These are phyloP conservation scores for Myrmecophaga tridactyla DNA, from an alignment of 2,113 vertebrate genomes.

Conservation along the genomic window DNA sequence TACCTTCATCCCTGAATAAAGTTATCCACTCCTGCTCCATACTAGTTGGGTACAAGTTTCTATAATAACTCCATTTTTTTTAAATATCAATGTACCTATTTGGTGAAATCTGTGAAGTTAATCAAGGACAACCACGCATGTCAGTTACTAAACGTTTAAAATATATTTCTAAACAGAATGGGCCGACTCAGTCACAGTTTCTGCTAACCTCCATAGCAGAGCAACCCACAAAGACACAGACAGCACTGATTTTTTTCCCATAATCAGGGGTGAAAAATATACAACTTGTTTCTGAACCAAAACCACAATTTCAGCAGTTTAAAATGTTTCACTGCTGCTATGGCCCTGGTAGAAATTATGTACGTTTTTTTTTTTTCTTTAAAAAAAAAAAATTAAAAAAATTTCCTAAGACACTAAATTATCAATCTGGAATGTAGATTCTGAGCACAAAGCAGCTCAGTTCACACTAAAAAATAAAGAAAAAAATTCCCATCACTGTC, in stretches of 20 bases:
- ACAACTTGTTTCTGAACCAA: slow-evolving; percentile 76
- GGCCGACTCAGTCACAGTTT: slow-evolving; percentile 67
- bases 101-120: slow-evolving; percentile 37
- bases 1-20: background rate
- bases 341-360: slow-evolving; percentile 77
- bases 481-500: slow-evolving; percentile 70
- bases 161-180: slow-evolving; percentile 82
- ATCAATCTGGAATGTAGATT: slow-evolving; percentile 83
- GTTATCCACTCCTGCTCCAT: background rate
- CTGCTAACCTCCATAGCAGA: slow-evolving; percentile 70
- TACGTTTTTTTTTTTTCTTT: slow-evolving; percentile 69
- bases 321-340: slow-evolving; percentile 76
- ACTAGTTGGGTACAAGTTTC: background rate
- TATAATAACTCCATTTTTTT: background rate
- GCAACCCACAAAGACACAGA: slow-evolving; percentile 62
- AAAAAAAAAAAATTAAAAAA: slow-evolving; percentile 67
- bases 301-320: slow-evolving; percentile 69
- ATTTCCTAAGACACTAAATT: slow-evolving; percentile 79
- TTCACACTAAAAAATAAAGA: slow-evolving; percentile 76
- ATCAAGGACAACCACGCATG: slow-evolving; percentile 73
- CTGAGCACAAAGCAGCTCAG: slow-evolving; percentile 80
- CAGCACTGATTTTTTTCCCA: slow-evolving; percentile 65
- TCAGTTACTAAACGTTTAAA: slow-evolving; percentile 79
- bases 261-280: slow-evolving; percentile 73
- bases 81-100: background rate